Base-by-base conservation (phyloP, 2,797 vertebrate genomes). In the Decapterus maruadsi region DNA sequence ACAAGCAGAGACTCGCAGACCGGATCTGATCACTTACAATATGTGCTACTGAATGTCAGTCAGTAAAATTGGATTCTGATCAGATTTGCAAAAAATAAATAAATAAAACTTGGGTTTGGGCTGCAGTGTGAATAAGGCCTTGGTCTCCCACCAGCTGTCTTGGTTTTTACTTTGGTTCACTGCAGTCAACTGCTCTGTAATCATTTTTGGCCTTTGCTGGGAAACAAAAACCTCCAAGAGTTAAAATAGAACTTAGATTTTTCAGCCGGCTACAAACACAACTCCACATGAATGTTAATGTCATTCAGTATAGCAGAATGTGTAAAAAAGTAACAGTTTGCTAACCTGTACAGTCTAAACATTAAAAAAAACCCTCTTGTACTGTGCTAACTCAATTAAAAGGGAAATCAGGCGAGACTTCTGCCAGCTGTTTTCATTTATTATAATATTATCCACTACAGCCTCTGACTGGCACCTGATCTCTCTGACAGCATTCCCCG, bases 381-480 rank as follows among this genome's bases (percentile, higher is more conserved):
- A 26, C 26, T 34, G 31, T 34, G 31, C 26, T 34, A 40, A 10
- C 10, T 19, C 16, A 36, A 63, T n/a, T 20, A 31, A 45, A 57
- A 10, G 6, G 9, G 19, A 43, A 50, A 58, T 22, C 11, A 50
- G 56, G 34, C 12, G 11, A 4, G 10, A 43, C 20, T 19, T 68
- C 3, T 26, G 10, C 19, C 1, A 8, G 1, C 6, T 55, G 34
- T 19, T 31, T 71, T 17, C 2, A 51, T 73, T 17, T 46, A 26
- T 36, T 65, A 63, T 16, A 54, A 14, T n/a, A 17, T 53, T 65
- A 69, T 50, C 54, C 26, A 29, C 1, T 42, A 36, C 58, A 70
- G 38, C 40, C 16, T 22, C 40, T 26, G 36, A 45, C 34, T 34
- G 17, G 9, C 46, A 22, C 58, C 68, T 60, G 22, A 66, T 51